Evolutionary conservation across 2,113 vertebrate genomes (phyloP), one percentile per base, ranked within the genome.

Genomic region (Patagioenas fasciata): DNA sequence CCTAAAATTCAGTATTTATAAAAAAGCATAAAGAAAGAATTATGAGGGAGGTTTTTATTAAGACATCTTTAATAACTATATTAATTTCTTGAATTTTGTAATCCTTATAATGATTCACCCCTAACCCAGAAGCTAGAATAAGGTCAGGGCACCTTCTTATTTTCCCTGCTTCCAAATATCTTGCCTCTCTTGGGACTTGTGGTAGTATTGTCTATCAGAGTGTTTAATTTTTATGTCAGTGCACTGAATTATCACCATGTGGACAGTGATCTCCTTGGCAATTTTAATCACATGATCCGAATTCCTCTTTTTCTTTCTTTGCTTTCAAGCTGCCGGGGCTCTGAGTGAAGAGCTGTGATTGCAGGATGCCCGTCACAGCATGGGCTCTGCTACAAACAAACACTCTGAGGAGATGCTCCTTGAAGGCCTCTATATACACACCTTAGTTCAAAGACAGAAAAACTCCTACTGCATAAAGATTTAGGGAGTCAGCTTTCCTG

Each of bases 171-270:
- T 38, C 1, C 6, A 70, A 47, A 38, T 8, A 62, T 5, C 21
- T n/a, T 13, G 7, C 28, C 11, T 19, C 8, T 26, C 48, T 42
- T 7, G 29, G 38, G 34, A 16, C 64, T 13, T 32, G 40, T 2
- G 13, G 18, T 24, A 73, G 25, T 5, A 28, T 4, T 15, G 36
- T 13, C 42, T 40, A 25, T 8, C 60, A 15, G 29, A 32, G 34
- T 5, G 11, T 23, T 36, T 47, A 38, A 54, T 44, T 81, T 67
- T 42, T 29, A 34, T 21, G 32, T 5, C 38, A 36, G 13, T 13
- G 11, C 48, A 24, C 0, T 71, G 70, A 29, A 11, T 34, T 72
- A 42, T 6, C 48, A 53, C 0, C 0, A 26, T 3, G n/a, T 26
- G 80, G 53, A 23, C 79, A 47, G 57, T 6, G 50, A 20, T 47